These are phyloP conservation scores for Pygmarrhopalites habei DNA, from an alignment of 1,140 invertebrate genomes.

Conservation along the genomic window DNA sequence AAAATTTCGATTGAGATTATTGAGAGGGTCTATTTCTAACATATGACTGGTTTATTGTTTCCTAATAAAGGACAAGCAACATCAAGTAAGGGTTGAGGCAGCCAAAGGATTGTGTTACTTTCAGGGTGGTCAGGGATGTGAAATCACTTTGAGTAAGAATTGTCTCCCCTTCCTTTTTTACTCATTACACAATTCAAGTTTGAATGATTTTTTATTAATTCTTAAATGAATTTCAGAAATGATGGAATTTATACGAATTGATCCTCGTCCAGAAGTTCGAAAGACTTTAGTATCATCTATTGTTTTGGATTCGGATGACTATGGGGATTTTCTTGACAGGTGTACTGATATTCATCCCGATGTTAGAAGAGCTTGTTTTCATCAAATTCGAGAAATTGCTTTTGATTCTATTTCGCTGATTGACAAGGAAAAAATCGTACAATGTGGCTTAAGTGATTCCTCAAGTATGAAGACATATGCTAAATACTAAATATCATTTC, in stretches of 20 bases:
- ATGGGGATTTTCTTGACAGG: slow-evolving; percentile 5
- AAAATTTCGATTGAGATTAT: background rate
- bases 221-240: background rate
- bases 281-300: slow-evolving; percentile 1
- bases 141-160: background rate
- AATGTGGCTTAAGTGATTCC: background rate
- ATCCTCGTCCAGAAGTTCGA: slow-evolving; percentile 8
- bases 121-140: slow-evolving; percentile 4
- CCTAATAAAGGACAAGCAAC: slow-evolving; percentile 2
- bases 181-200: too few relatives aligned
- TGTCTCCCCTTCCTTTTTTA: too few relatives aligned
- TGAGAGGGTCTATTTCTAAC: background rate
- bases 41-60: background rate
- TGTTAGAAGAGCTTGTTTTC: slow-evolving; percentile 1
- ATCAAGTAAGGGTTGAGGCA: background rate
- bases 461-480: background rate
- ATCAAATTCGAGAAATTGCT: slow-evolving; percentile 4
- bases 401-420: background rate
- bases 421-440: background rate
- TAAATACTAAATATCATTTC: background rate
- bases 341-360: slow-evolving; percentile 1
- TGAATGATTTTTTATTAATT: background rate
- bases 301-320: slow-evolving; percentile 7
- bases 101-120: slow-evolving; percentile 12
- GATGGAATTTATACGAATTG: slow-evolving; percentile 9